Evolutionary conservation across 2,113 vertebrate genomes (phyloP).

Genomic region (Cyprinus carpio): DNA sequence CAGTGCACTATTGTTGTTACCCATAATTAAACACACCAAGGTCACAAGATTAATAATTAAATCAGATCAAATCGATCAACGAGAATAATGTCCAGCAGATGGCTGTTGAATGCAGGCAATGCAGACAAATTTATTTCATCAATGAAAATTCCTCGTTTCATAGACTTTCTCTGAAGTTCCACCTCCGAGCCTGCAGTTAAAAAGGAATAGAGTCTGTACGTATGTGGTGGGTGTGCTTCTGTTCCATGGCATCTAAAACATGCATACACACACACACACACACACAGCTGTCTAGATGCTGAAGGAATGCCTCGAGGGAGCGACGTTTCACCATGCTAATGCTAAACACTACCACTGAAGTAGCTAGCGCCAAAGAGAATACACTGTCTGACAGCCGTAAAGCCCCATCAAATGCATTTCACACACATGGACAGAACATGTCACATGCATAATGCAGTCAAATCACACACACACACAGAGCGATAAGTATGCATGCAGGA

Average conservation of each 20-base stretch:
- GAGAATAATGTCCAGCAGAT: background rate
- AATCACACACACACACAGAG: too few relatives aligned
- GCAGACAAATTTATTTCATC: background rate
- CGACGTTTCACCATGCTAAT: too few relatives aligned
- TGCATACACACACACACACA: background rate
- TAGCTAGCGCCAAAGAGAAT: too few relatives aligned
- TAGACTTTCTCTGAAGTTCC: background rate
- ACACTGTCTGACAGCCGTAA: too few relatives aligned
- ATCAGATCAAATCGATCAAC: background rate
- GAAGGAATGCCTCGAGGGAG: slow-evolving; percentile 24
- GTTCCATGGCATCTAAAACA: background rate
- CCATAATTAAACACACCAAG: background rate
- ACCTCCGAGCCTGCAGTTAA: background rate
- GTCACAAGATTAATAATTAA: background rate
- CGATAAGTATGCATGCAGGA: too few relatives aligned
- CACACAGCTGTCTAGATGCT: background rate
- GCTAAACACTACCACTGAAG: too few relatives aligned
- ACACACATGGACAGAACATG: too few relatives aligned
- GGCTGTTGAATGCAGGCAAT: background rate
- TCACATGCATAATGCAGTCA: too few relatives aligned
- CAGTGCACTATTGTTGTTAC: background rate
- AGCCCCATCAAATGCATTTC: too few relatives aligned
- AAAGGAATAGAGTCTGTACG: background rate
- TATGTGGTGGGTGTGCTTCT: background rate
- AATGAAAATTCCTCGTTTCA: background rate